These are phyloP conservation scores for Sebastiscus tertius DNA, from an alignment of 2,797 vertebrate species.

Conservation along the genomic window DNA sequence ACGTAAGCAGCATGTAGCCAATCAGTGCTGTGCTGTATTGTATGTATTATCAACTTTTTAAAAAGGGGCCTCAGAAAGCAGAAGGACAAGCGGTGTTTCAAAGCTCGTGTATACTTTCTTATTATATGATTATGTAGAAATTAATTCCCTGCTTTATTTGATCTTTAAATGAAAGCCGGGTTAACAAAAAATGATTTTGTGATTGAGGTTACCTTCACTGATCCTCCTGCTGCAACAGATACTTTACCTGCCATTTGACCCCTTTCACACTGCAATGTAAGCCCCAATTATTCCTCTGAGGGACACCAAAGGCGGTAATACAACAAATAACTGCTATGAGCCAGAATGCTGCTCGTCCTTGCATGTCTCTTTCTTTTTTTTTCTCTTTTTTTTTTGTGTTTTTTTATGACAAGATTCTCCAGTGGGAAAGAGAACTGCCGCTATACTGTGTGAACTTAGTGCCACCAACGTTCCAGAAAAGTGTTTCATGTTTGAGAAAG, in stretches of 20 bases:
- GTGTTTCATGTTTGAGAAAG: slow-evolving; percentile 12
- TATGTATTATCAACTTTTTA: background rate
- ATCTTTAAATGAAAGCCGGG: slow-evolving; percentile 31
- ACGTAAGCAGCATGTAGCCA: background rate
- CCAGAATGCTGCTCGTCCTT: slow-evolving; percentile 28
- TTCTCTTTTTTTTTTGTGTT: no score
- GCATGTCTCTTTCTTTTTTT: background rate
- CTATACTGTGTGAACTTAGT: background rate
- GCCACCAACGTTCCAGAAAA: background rate
- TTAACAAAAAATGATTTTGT: slow-evolving; percentile 7
- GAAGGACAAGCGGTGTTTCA: slow-evolving; percentile 16
- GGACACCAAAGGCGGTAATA: slow-evolving; percentile 19
- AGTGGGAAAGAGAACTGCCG: background rate
- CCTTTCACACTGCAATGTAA: background rate
- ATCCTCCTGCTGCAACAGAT: slow-evolving; percentile 2
- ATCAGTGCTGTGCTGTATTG: background rate
- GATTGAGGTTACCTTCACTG: slow-evolving; percentile 20
- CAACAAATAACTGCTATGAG: background rate
- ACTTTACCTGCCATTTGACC: slow-evolving; percentile 9
- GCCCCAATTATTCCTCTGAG: slow-evolving; percentile 18
- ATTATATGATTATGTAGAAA: slow-evolving; percentile 29
- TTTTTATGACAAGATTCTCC: background rate
- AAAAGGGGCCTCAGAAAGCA: slow-evolving; percentile 24
- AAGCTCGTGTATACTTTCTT: background rate
- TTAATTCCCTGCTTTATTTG: slow-evolving; percentile 23